Evolutionary conservation across 2,797 vertebrate genomes (phyloP).

Genomic region (Odontamblyopus rebecca): DNA sequence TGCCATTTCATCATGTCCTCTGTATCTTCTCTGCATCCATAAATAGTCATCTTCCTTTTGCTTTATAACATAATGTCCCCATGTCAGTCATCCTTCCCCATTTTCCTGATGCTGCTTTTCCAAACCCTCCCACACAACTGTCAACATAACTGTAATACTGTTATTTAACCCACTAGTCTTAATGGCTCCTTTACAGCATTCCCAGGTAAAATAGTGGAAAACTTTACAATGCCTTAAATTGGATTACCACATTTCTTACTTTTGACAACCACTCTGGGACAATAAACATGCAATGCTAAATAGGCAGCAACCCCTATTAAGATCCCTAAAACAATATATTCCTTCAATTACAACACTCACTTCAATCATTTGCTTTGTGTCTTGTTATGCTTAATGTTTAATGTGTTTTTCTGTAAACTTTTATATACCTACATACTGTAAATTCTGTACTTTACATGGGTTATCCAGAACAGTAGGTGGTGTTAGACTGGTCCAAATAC

Average conservation of each 20-base stretch:
- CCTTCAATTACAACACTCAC: slow-evolving; percentile 33
- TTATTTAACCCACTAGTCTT: slow-evolving; percentile 27
- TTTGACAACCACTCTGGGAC: slow-evolving; percentile 27
- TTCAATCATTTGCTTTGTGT: slow-evolving; percentile 34
- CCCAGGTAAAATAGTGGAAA: slow-evolving; percentile 41
- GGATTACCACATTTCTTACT: slow-evolving; percentile 28
- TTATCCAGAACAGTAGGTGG: slow-evolving; percentile 60
- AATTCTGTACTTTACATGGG: slow-evolving; percentile 31
- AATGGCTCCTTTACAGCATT: slow-evolving; percentile 35
- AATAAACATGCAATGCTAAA: slow-evolving; percentile 43
- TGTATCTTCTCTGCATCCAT: background rate
- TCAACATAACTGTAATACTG: slow-evolving; percentile 8
- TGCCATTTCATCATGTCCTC: background rate
- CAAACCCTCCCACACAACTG: slow-evolving; percentile 1
- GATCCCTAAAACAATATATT: slow-evolving; percentile 45
- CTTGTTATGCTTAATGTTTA: slow-evolving; percentile 27
- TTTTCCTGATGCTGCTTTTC: no score
- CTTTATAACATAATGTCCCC: background rate
- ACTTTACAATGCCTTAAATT: slow-evolving; percentile 31
- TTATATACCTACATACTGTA: slow-evolving; percentile 26
- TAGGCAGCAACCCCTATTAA: slow-evolving; percentile 31
- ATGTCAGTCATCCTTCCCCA: no score
- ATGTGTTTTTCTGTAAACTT: slow-evolving; percentile 19
- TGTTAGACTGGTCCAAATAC: slow-evolving; percentile 64
- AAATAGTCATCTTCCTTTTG: background rate